Conservation (phyloP, 1,140 invertebrate species). For the Platorchestia sp. region DNA sequence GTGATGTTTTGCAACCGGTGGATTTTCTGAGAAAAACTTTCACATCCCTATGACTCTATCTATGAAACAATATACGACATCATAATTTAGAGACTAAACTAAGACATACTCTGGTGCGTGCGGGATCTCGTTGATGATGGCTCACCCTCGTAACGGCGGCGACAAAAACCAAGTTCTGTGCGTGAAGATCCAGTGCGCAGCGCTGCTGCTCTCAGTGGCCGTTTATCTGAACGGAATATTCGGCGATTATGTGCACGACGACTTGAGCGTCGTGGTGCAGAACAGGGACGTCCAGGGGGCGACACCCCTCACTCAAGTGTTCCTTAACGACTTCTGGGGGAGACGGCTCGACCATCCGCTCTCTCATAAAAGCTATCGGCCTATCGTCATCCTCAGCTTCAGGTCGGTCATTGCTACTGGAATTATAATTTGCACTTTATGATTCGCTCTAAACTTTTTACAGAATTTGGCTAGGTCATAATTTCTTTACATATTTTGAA, state of each 20-base stretch:
- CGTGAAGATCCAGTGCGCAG: conserved; percentile 74
- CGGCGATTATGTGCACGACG: conserved; percentile 92
- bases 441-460: neutral
- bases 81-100: neutral
- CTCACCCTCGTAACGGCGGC: neutral
- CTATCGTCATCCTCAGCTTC: conserved; percentile 85
- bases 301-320: conserved; percentile 77
- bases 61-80: neutral
- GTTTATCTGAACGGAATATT: conserved; percentile 84
- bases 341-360: conserved; percentile 85
- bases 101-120: neutral
- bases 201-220: conserved; percentile 78
- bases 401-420: conserved; percentile 76
- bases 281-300: conserved; percentile 86
- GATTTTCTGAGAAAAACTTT: neutral
- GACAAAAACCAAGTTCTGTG: conserved; percentile 48
- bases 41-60: neutral
- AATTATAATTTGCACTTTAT: neutral
- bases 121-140: neutral
- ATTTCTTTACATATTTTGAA: neutral
- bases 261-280: conserved; percentile 86
- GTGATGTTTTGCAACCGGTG: neutral
- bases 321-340: conserved; percentile 92
- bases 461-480: neutral
- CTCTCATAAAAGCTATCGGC: conserved; percentile 88